Base-by-base conservation (phyloP, 2,888 invertebrate species). In the Andrena fulva region DNA sequence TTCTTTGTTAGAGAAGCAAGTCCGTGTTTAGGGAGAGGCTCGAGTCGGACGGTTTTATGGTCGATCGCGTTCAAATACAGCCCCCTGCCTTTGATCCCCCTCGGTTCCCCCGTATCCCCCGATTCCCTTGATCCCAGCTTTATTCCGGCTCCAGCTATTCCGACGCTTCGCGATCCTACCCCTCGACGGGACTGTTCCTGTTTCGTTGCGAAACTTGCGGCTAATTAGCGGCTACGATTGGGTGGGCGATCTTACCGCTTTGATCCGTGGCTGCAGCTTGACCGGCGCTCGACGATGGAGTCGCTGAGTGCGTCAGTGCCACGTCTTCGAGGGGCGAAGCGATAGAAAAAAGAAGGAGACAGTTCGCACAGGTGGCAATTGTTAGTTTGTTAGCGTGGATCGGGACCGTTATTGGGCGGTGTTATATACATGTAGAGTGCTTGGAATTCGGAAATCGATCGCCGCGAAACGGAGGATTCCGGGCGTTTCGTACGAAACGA, bases 231-330 rank as follows among this genome's bases (percentile, higher is more conserved):
- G 24, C 8, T 60, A 20, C 20, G 20, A 48, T 56, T 42, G 10
- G 12, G 35, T 48, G 24, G 35, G 63, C 62, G 66, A 60, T 75
- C 92, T 93, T 92, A 92, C 92, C 92, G 82, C 88, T 92, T 85
- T 91, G 89, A 82, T 91, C 91, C 69, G 91, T 85, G 71, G 91
- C 87, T 77, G 90, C 86, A 77, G 88, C 87, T 81, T 90, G 88
- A 77, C 89, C 92, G 70, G 91, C 89, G 75, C 90, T 91, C 77
- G 92, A 90, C 68, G 93, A 90, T 63, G 92, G 92, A 12, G 92
- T 92, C 76, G 90, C 91, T 74, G 92, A 87, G 73, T 91, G 89
- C 52, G 90, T 89, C 86, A 92, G 85, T 77, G 90, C 91, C 85
- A 92, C 92, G 84, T 91, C 93, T 93, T 87, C 76, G 72, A 60